A percentile compares a stretch with the other conserved stretches of the same genome.
phyloP scores from a whole-genome alignment of 2,888 invertebrate species.

The Drosophila pseudotakahashii region DNA sequence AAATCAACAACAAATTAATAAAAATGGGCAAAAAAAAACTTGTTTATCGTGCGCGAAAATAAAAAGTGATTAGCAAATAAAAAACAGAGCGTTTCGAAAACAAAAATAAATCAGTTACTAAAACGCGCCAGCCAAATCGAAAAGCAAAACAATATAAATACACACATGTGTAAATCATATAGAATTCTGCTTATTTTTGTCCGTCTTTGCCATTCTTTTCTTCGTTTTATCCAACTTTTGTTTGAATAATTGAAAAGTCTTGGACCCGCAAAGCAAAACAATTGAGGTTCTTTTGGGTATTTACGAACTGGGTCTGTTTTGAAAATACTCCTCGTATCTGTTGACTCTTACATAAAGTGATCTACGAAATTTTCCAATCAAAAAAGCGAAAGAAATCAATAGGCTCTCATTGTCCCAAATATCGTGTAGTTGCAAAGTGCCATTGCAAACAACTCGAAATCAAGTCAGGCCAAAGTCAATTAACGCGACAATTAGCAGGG shows the following conservation, averaged over 20 bases:
- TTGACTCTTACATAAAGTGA: constrained; percentile 53
- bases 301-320: neutral
- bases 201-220: constrained; percentile 20
- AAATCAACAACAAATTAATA: constrained; percentile 13
- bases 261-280: constrained; percentile 32
- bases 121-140: constrained; percentile 42
- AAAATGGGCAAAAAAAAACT: constrained; percentile 45
- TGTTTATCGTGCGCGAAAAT: constrained; percentile 41
- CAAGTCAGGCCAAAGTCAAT: constrained; percentile 51
- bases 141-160: constrained; percentile 23
- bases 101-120: constrained; percentile 60
- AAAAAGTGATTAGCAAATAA: constrained; percentile 32
- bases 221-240: constrained; percentile 13
- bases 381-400: constrained; percentile 7
- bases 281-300: constrained; percentile 11
- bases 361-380: constrained; percentile 12
- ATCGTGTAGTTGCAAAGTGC: constrained; percentile 49
- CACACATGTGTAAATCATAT: constrained; percentile 32
- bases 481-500: constrained; percentile 48
- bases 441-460: constrained; percentile 47
- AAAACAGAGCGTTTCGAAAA: constrained; percentile 36
- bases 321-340: neutral
- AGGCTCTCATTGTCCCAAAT: constrained; percentile 59
- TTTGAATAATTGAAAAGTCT: constrained; percentile 41
- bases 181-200: constrained; percentile 40